Conservation (phyloP, 2,888 invertebrate genomes). For the Phrixothrix hirtus region DNA sequence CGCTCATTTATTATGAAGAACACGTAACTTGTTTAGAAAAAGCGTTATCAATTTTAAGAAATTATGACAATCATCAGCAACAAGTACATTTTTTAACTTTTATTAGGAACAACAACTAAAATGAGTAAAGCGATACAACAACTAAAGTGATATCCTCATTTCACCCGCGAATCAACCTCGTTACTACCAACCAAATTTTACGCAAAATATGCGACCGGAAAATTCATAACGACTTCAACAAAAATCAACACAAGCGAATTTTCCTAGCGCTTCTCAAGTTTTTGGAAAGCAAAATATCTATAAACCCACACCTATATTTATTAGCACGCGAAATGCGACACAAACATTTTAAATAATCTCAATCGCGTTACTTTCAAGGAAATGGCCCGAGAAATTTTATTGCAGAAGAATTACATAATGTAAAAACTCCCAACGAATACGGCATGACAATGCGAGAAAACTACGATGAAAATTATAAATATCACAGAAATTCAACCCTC, state of each 20-base stretch:
- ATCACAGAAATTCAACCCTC: too few species aligned
- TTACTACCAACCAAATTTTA: not conserved
- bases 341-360: too few species aligned
- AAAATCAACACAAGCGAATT: not conserved
- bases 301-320: slow-evolving; percentile 7
- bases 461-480: too few species aligned
- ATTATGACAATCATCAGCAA: not conserved
- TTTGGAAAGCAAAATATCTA: not conserved
- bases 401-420: too few species aligned
- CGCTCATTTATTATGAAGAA: slow-evolving; percentile 4
- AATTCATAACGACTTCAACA: not conserved
- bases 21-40: not conserved
- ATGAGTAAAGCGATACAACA: not conserved
- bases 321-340: slow-evolving; percentile 1
- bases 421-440: too few species aligned
- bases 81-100: not conserved
- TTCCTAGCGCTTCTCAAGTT: not conserved
- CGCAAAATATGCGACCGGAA: too few species aligned
- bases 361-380: not conserved
- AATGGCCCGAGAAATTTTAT: slow-evolving; percentile 4
- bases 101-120: not conserved
- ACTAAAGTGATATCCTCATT: not conserved
- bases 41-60: too few species aligned
- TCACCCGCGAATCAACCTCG: not conserved
- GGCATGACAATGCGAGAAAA: too few species aligned